Evolutionary conservation across 2,797 vertebrate species (phyloP).

Genomic region (Liparis tanakae): DNA sequence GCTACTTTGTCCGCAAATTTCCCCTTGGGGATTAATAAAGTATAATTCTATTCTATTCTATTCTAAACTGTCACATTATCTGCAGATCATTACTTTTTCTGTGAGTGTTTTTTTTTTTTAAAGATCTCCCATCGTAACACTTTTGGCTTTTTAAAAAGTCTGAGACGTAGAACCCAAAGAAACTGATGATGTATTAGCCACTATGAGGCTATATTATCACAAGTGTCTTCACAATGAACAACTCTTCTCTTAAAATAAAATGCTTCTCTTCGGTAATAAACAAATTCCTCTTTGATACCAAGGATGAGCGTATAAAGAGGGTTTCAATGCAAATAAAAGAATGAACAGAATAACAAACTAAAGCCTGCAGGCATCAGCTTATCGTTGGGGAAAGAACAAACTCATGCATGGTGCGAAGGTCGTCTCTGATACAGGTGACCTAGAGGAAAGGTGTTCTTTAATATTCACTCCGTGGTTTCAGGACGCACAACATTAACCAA

Average conservation of each 20-base stretch:
- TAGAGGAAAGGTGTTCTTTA: neutral
- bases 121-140: neutral
- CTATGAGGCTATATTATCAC: neutral
- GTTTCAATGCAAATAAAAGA: neutral
- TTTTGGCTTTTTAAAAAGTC: neutral
- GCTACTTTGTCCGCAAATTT: no score
- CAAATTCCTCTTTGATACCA: neutral
- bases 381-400: neutral
- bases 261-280: neutral
- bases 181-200: neutral
- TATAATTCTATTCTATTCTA: no score
- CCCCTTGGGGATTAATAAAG: no score
- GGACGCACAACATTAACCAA: neutral
- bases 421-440: neutral
- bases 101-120: neutral
- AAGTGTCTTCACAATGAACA: neutral
- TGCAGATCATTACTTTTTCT: neutral
- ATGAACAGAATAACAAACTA: neutral
- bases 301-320: neutral
- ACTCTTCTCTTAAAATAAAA: neutral
- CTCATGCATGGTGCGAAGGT: neutral
- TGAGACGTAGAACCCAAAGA: slow-evolving; percentile 7
- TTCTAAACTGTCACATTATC: neutral
- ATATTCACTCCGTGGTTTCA: neutral
- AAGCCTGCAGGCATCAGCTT: neutral